A percentile compares a stretch with the other conserved stretches of the same genome.
These are phyloP conservation scores for Erithacus rubecula DNA, from an alignment of 2,797 vertebrate species.

Conservation along the genomic window DNA sequence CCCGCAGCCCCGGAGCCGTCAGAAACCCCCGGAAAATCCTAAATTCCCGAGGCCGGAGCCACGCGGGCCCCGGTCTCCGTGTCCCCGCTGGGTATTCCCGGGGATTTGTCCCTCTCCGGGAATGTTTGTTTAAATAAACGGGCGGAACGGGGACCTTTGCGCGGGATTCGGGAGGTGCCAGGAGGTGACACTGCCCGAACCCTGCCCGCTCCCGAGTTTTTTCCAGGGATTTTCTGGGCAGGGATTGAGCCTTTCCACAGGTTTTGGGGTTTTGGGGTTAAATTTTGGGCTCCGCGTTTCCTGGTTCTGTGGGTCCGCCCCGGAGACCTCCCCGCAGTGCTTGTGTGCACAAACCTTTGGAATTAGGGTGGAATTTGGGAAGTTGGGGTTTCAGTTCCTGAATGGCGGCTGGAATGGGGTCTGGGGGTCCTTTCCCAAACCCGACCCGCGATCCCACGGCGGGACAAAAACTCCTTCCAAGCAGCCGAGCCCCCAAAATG, in stretches of 20 bases:
- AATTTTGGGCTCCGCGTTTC: not conserved
- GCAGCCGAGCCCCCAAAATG: not conserved
- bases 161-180: not conserved
- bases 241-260: accelerated
- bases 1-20: not conserved
- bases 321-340: not conserved
- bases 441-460: accelerated
- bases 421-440: not conserved
- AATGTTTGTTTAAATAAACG: not conserved
- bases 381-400: accelerated
- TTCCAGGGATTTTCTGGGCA: not conserved
- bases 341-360: not conserved
- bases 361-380: not conserved
- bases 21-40: not conserved
- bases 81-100: accelerated
- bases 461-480: not conserved
- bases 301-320: not conserved
- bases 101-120: not conserved
- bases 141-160: not conserved
- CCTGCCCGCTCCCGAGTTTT: not conserved
- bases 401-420: not conserved
- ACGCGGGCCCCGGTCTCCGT: accelerated
- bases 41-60: not conserved
- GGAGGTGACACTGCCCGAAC: not conserved
- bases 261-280: not conserved